phyloP scores from a whole-genome alignment of 37 sponge, comb jelly and placozoan genomes.

The Trichoplax adhaerens region DNA sequence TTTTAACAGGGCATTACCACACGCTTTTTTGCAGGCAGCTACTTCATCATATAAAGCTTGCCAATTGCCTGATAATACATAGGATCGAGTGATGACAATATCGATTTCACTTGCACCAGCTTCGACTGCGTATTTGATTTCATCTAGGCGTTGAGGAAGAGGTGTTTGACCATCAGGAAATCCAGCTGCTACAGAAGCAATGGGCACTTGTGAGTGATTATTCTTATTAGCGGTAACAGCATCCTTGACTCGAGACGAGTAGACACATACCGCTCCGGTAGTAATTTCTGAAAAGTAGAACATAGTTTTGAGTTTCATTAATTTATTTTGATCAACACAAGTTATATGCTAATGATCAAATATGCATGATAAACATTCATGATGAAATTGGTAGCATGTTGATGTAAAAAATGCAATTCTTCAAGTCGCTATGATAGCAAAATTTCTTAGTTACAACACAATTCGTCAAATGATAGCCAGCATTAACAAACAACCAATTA shows the following conservation, averaged over 20 bases:
- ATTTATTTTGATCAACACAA: too few species aligned
- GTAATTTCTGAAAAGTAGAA: too few species aligned
- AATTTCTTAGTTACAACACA: too few species aligned
- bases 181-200: conserved; percentile 98
- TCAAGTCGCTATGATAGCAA: too few species aligned
- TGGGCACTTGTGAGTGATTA: too few species aligned
- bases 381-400: too few species aligned
- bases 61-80: conserved; percentile 81
- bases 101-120: conserved; percentile 97
- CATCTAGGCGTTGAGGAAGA: conserved; percentile 65
- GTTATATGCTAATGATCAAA: too few species aligned
- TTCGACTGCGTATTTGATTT: conserved; percentile 66
- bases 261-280: conserved; percentile 93
- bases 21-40: conserved; percentile 49
- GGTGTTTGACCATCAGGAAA: conserved; percentile 99
- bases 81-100: conserved; percentile 90
- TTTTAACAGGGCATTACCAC: conserved; percentile 86
- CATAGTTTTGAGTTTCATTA: too few species aligned
- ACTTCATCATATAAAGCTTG: conserved; percentile 53
- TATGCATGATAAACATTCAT: too few species aligned
- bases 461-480: too few species aligned
- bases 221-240: conserved; percentile 63
- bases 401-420: too few species aligned
- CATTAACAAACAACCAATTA: too few species aligned
- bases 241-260: conserved; percentile 70